These are phyloP conservation scores for Malurus splendens DNA, from an alignment of 2,797 vertebrate species.

Conservation along the genomic window DNA sequence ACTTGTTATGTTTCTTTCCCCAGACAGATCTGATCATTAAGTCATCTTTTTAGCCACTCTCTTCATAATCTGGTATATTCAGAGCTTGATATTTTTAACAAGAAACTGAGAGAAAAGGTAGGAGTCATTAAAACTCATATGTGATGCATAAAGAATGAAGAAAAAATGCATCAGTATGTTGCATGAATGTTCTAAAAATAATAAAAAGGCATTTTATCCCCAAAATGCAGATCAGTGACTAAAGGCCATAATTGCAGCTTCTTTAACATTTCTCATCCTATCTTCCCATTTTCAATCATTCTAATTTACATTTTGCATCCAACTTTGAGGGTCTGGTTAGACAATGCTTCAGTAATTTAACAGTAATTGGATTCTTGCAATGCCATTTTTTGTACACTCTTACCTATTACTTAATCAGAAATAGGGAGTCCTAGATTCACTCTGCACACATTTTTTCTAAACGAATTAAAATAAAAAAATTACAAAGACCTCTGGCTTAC, in stretches of 20 bases:
- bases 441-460: background rate
- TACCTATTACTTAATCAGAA: background rate
- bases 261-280: background rate
- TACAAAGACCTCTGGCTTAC: conserved; percentile 69
- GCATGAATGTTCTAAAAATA: background rate
- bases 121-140: background rate
- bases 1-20: background rate
- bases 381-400: background rate
- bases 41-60: background rate
- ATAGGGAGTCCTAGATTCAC: background rate
- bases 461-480: background rate
- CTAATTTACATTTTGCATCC: background rate
- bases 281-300: background rate
- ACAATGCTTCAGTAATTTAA: background rate
- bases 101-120: background rate
- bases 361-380: background rate
- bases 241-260: background rate
- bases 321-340: background rate
- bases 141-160: background rate
- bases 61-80: background rate
- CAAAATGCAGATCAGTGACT: background rate
- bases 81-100: background rate
- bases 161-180: background rate
- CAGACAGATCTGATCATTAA: background rate
- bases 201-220: background rate